These are phyloP conservation scores for Scophthalmus maximus DNA, from an alignment of 2,113 vertebrate genomes.

Conservation along the genomic window DNA sequence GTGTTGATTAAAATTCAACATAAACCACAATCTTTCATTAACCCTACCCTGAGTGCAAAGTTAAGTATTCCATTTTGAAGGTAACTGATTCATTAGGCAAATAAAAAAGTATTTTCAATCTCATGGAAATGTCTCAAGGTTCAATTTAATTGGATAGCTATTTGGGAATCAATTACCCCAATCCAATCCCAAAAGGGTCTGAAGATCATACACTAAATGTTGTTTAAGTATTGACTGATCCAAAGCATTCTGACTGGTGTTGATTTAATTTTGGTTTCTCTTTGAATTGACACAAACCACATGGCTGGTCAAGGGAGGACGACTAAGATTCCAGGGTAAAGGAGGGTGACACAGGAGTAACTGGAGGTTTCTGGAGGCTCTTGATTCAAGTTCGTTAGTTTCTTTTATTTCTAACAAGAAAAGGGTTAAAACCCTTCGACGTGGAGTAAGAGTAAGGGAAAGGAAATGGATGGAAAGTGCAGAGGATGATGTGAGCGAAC, in stretches of 20 bases:
- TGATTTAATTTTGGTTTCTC: conserved; percentile 5
- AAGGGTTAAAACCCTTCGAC: neutral
- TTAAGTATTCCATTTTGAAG: neutral
- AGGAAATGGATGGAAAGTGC: neutral
- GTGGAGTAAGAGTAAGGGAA: neutral
- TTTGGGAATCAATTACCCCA: no score
- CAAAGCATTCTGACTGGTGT: neutral
- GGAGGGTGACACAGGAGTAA: no score
- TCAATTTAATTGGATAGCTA: no score
- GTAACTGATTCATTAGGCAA: neutral
- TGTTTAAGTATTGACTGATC: no score
- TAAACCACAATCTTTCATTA: neutral
- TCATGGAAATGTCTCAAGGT: neutral
- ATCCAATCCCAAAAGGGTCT: no score
- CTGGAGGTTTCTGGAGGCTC: no score
- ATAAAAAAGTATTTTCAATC: neutral
- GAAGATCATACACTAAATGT: no score
- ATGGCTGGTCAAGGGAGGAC: no score
- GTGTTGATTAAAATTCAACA: neutral
- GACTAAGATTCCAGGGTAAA: no score
- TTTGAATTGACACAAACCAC: no score
- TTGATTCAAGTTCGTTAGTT: neutral
- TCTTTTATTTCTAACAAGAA: neutral
- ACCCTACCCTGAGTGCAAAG: neutral
- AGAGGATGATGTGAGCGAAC: neutral